Conservation (phyloP, 2,113 vertebrate species). For the Chloebia gouldiae region DNA sequence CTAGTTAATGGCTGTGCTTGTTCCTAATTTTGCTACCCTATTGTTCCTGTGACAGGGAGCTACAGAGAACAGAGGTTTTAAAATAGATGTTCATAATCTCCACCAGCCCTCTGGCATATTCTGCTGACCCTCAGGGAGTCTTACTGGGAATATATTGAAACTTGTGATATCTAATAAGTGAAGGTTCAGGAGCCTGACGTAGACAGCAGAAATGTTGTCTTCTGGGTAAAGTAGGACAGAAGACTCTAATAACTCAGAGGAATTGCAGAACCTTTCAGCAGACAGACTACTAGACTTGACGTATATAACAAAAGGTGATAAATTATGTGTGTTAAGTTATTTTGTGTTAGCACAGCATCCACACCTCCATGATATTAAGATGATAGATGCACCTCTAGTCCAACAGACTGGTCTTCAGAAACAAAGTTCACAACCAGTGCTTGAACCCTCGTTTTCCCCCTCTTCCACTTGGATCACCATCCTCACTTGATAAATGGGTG, state of each 20-base stretch:
- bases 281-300: constrained; percentile 28
- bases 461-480: background rate
- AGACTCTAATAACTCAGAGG: constrained; percentile 52
- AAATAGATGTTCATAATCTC: constrained; percentile 72
- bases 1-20: constrained; percentile 38
- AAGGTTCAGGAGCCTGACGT: constrained; percentile 54
- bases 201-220: constrained; percentile 43
- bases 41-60: constrained; percentile 68
- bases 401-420: background rate
- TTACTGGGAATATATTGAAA: constrained; percentile 66
- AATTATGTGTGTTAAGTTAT: constrained; percentile 28
- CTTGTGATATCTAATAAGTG: constrained; percentile 63
- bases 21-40: constrained; percentile 55
- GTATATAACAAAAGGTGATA: constrained; percentile 34
- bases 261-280: constrained; percentile 42
- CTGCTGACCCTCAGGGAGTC: constrained; percentile 66
- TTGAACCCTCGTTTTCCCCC: background rate
- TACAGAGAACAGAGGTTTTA: constrained; percentile 44
- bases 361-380: background rate
- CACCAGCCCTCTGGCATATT: constrained; percentile 64
- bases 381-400: constrained; percentile 5
- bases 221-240: constrained; percentile 46
- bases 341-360: constrained; percentile 6
- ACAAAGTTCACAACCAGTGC: background rate
- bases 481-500: background rate